Conservation (phyloP, 35 echinoderm and acorn worm species). For the Ophioderma brevispina region DNA sequence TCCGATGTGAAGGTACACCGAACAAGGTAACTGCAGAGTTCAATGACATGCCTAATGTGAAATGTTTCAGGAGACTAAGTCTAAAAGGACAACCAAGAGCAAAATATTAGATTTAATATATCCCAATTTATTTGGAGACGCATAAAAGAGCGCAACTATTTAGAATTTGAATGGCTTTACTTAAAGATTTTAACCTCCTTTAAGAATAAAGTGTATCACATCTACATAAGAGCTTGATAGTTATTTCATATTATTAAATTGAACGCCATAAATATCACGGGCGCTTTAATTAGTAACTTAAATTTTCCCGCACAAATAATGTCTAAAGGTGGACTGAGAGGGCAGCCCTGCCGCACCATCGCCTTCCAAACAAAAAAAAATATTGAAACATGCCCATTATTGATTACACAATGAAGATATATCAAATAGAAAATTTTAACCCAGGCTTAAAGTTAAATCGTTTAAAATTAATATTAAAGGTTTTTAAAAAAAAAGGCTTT, state of each 20-base stretch:
- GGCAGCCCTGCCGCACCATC: constrained; percentile 23
- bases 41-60: background rate
- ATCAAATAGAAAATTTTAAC: constrained; percentile 9
- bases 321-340: constrained; percentile 9
- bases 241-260: background rate
- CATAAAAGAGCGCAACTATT: background rate
- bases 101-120: background rate
- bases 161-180: background rate
- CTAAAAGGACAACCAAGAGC: background rate
- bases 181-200: background rate
- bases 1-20: constrained; percentile 26
- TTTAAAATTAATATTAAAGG: constrained; percentile 27
- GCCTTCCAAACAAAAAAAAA: constrained; percentile 2
- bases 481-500: constrained; percentile 26
- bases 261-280: constrained; percentile 10
- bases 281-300: background rate
- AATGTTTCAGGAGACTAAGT: background rate
- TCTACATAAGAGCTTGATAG: constrained; percentile 19
- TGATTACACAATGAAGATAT: constrained; percentile 39
- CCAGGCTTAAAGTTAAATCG: constrained; percentile 18
- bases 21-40: background rate
- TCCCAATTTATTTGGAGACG: background rate
- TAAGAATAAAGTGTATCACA: constrained; percentile 3
- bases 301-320: constrained; percentile 16
- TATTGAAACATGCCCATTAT: constrained; percentile 16